Evolutionary conservation across 2,888 invertebrate species (phyloP).

Genomic region (Coenonympha arcania): DNA sequence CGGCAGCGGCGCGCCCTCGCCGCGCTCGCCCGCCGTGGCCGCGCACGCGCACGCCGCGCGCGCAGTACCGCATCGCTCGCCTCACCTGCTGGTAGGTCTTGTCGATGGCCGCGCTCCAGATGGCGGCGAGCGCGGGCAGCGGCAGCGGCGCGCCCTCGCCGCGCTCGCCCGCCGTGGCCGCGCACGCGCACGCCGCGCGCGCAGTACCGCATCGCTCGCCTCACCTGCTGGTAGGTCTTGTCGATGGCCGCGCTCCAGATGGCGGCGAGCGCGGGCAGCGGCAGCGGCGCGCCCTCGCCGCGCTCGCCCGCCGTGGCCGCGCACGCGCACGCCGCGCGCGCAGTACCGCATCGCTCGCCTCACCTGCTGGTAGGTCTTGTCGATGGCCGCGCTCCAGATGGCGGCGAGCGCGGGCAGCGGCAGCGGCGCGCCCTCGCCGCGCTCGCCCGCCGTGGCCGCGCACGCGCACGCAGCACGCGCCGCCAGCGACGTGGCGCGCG

Average conservation of each 20-base stretch:
- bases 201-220: no score
- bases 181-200: no score
- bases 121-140: no score
- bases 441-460: conserved; percentile 58
- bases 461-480: conserved; percentile 57
- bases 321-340: conserved; percentile 57
- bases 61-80: no score
- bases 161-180: no score
- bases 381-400: conserved; percentile 74
- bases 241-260: conserved; percentile 76
- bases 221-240: conserved; percentile 71
- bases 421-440: conserved; percentile 58
- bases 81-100: no score
- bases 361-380: conserved; percentile 75
- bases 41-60: no score
- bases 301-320: conserved; percentile 60
- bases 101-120: no score
- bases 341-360: no score
- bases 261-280: conserved; percentile 46
- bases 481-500: conserved; percentile 49
- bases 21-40: no score
- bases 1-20: no score
- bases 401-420: conserved; percentile 46
- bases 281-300: conserved; percentile 55
- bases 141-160: no score